These are phyloP conservation scores for Habropoda laboriosa DNA, from an alignment of 1,140 invertebrate genomes.

Conservation along the genomic window DNA sequence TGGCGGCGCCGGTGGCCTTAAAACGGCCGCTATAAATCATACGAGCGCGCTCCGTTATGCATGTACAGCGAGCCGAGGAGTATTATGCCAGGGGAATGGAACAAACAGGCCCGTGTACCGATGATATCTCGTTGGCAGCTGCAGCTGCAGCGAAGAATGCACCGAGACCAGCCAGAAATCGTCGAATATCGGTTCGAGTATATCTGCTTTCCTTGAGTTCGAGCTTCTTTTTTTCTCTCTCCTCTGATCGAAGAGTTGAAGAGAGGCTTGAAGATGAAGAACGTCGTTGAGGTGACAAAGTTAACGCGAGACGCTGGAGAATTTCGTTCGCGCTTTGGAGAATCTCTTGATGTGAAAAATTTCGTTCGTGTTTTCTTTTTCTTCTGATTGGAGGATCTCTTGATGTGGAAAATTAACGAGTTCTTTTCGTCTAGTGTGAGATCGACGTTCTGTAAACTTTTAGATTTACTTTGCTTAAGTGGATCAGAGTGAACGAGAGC, in stretches of 20 bases:
- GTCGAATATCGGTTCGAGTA: not conserved
- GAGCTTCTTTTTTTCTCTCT: too few relatives aligned
- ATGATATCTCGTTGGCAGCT: constrained; percentile 58
- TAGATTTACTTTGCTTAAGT: too few relatives aligned
- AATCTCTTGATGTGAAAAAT: too few relatives aligned
- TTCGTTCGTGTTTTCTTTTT: too few relatives aligned
- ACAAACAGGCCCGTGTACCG: constrained; percentile 45
- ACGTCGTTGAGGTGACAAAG: not conserved
- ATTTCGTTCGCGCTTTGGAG: too few relatives aligned
- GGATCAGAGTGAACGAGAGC: too few relatives aligned
- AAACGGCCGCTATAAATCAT: constrained; percentile 58
- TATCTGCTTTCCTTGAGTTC: not conserved
- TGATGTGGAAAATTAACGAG: too few relatives aligned
- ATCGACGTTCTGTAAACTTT: too few relatives aligned
- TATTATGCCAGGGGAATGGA: constrained; percentile 42
- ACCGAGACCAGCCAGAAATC: not conserved
- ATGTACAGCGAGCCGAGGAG: not conserved
- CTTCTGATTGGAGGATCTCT: too few relatives aligned
- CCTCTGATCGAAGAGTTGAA: too few relatives aligned
- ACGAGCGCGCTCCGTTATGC: not conserved
- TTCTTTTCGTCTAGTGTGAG: too few relatives aligned
- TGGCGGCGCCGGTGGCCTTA: constrained; percentile 51
- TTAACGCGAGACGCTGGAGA: too few relatives aligned
- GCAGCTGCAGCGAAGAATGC: constrained; percentile 22
- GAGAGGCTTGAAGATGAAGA: not conserved